These are phyloP conservation scores for Caretta caretta DNA, from an alignment of 2,113 vertebrate species.

Conservation along the genomic window DNA sequence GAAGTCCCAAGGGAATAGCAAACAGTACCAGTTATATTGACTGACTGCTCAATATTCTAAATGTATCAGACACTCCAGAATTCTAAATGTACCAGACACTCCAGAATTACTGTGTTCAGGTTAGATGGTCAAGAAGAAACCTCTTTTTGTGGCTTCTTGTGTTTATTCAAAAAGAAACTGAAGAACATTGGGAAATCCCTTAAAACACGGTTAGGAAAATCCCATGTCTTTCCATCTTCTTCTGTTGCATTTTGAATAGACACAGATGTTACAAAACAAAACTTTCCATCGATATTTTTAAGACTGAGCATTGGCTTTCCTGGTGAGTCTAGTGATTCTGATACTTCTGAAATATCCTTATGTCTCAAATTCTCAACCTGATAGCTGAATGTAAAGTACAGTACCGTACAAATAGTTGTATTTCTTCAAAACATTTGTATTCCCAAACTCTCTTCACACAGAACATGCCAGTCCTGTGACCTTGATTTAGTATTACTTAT, in stretches of 20 bases:
- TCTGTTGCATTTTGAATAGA: slow-evolving; percentile 13
- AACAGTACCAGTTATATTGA: slow-evolving; percentile 15
- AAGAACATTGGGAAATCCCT: slow-evolving; percentile 56
- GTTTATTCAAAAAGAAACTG: slow-evolving; percentile 48
- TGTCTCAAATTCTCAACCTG: not conserved
- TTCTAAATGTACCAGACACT: slow-evolving; percentile 11
- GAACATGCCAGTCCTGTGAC: not conserved
- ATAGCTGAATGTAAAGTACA: not conserved
- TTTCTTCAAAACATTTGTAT: not conserved
- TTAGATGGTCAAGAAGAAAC: slow-evolving; percentile 41
- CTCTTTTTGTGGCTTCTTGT: slow-evolving; percentile 17
- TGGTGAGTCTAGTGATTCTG: not conserved
- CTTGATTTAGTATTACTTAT: not conserved
- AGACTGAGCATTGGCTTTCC: not conserved
- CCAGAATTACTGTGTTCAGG: slow-evolving; percentile 38
- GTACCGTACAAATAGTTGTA: not conserved
- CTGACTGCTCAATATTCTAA: slow-evolving; percentile 6
- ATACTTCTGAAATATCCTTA: not conserved
- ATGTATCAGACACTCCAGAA: slow-evolving; percentile 35
- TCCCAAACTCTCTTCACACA: not conserved
- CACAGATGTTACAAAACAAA: not conserved
- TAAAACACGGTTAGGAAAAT: not conserved
- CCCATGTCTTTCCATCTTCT: slow-evolving; percentile 18
- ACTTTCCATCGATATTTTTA: not conserved
- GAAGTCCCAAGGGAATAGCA: slow-evolving; percentile 14